Evolutionary conservation across 2,797 vertebrate species (phyloP).

Genomic region (Yasuhikotakia modesta): DNA sequence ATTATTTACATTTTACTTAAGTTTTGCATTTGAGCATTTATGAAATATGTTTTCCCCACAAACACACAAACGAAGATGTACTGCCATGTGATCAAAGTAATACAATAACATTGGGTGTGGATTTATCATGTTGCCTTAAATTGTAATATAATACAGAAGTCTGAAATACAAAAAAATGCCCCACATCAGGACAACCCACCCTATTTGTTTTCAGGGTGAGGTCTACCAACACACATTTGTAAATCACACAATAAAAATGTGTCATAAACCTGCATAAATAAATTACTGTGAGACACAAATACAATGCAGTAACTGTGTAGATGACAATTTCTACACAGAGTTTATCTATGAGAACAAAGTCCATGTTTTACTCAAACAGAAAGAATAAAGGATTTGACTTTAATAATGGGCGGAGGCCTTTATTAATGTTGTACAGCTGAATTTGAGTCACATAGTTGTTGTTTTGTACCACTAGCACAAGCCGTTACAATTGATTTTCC

Average conservation of each 20-base stretch:
- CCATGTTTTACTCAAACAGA: conserved; percentile 28
- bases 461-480: conserved; percentile 5
- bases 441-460: background rate
- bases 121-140: too few relatives aligned
- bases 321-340: background rate
- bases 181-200: too few relatives aligned
- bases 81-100: too few relatives aligned
- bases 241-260: background rate
- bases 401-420: conserved; percentile 9
- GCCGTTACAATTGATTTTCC: conserved; percentile 3
- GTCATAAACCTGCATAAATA: conserved; percentile 5
- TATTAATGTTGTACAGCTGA: background rate
- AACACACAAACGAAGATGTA: background rate
- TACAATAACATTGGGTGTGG: too few relatives aligned
- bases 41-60: background rate
- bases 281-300: background rate
- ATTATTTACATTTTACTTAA: background rate
- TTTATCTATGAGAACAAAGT: conserved; percentile 45
- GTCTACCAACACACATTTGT: background rate
- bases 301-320: conserved; percentile 6
- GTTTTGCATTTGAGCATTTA: background rate
- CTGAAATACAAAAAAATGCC: too few relatives aligned
- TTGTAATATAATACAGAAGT: too few relatives aligned
- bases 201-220: conserved; percentile 38
- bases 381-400: conserved; percentile 29